A percentile compares a stretch with the other conserved stretches of the same genome.
phyloP scores from a whole-genome alignment of 2,797 vertebrate genomes.

The Peromyscus nudipes region DNA sequence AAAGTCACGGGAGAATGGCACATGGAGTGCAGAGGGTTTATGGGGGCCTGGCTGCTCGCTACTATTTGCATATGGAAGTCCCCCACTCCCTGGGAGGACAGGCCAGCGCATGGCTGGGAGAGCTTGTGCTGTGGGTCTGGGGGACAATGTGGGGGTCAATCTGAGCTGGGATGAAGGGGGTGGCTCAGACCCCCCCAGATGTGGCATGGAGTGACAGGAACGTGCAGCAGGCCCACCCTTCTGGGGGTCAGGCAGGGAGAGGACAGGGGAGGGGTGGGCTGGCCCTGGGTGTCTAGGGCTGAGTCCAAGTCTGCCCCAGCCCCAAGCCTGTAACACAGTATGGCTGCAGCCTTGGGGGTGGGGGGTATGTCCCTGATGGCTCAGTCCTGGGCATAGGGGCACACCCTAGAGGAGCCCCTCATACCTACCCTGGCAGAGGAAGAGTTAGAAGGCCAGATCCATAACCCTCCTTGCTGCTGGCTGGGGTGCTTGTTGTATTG shows the following conservation, averaged over 20 bases:
- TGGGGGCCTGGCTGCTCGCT: constrained; percentile 61
- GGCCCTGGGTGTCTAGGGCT: constrained; percentile 50
- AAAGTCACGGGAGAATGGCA: constrained; percentile 85
- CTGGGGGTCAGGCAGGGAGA: not conserved
- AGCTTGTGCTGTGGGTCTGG: constrained; percentile 57
- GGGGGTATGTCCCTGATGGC: constrained; percentile 77
- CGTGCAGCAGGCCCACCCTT: constrained; percentile 70
- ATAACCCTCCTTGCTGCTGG: constrained; percentile 3
- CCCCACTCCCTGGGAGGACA: constrained; percentile 58
- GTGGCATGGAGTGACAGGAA: constrained; percentile 11
- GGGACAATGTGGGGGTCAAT: constrained; percentile 13
- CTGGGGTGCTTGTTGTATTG: not conserved
- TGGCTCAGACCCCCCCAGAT: constrained; percentile 77
- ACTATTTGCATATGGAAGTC: constrained; percentile 76
- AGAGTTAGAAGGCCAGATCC: constrained; percentile 61
- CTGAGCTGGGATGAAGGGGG: constrained; percentile 69
- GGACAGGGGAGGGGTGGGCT: not conserved
- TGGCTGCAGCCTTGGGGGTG: constrained; percentile 53
- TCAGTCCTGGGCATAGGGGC: constrained; percentile 65
- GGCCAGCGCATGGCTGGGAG: constrained; percentile 66
- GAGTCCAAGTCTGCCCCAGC: constrained; percentile 70
- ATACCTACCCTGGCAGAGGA: constrained; percentile 20
- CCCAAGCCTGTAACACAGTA: constrained; percentile 38
- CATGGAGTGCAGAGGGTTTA: constrained; percentile 74
- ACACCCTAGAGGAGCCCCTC: constrained; percentile 22